phyloP scores from a whole-genome alignment of 2,113 vertebrate species.

The Eulemur macaco region DNA sequence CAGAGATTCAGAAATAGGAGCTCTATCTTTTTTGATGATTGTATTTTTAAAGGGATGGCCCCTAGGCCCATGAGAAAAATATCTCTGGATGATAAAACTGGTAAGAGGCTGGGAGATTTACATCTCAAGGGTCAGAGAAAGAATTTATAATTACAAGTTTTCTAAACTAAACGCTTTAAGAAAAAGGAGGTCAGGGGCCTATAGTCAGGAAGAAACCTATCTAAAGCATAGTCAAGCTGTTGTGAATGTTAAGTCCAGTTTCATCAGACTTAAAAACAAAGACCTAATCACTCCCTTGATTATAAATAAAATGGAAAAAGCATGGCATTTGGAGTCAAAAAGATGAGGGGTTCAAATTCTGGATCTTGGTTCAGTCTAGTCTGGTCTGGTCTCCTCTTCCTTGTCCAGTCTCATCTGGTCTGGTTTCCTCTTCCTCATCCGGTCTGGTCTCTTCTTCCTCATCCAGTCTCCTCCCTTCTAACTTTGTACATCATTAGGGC shows the following conservation, averaged over 20 bases:
- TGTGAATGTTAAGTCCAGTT: not conserved
- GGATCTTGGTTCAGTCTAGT: too few species aligned
- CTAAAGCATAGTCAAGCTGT: not conserved
- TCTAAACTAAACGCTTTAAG: not conserved
- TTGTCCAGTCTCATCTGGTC: too few species aligned
- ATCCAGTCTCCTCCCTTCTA: not conserved
- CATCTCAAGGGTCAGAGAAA: not conserved
- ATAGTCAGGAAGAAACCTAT: not conserved
- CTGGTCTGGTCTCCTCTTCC: too few species aligned
- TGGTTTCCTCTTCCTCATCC: too few species aligned
- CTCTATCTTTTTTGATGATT: slow-evolving; percentile 13
- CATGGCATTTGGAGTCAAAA: not conserved
- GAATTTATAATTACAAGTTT: not conserved
- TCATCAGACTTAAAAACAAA: not conserved
- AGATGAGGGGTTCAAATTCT: not conserved
- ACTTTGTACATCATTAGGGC: not conserved
- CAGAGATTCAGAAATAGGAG: not conserved
- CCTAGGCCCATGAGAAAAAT: not conserved
- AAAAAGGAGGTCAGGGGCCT: not conserved
- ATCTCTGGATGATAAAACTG: not conserved
- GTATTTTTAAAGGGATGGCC: slow-evolving; percentile 30
- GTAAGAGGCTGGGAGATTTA: not conserved
- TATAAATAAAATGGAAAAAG: not conserved
- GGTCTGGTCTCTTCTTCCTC: too few species aligned
- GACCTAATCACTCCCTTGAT: not conserved